Evolutionary conservation across 2,888 invertebrate genomes (phyloP), one percentile per base, ranked within the genome.

Genomic region (Ormyrus pomaceus): DNA sequence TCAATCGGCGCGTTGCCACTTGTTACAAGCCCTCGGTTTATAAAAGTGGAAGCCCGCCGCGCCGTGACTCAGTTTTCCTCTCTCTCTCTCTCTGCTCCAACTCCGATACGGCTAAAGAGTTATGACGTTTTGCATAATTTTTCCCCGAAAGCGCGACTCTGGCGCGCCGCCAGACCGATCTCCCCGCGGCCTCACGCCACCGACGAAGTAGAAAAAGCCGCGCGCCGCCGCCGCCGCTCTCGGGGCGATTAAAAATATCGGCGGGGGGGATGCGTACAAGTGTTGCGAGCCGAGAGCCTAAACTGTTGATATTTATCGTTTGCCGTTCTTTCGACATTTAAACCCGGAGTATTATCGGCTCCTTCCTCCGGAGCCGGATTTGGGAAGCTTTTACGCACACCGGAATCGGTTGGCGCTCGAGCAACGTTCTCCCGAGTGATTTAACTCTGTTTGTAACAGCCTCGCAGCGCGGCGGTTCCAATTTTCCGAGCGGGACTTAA

Each of bases 111-210:
- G 56, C 55, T 72, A 66, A 51, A 56, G 77, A 70, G 13, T 78
- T 72, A 78, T 72, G 64, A 74, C 9, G 74, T 64, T 79, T 73
- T 79, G 79, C 79, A 79, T 79, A 79, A 74, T 79, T 79, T 79
- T 68, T 69, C 73, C 53, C 48, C 72, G 73, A 79, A 79, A 79
- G 70, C 72, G 59, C 10, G n/a, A 56, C n/a, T 48, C 68, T 72
- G 69, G 74, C 74, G 6, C 11, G 1, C 4, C 10, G 74, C 74
- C 65, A 74, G 69, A 5, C 61, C 53, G 34, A n/a, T 45, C 71
- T 34, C 65, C 34, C 34, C 34, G 62, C 34, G 62, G 19, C 46
- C 77, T 58, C 69, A 59, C 59, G 55, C 66, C 51, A 59, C 69
- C 68, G 69, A 10, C 10, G 34, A 6, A 64, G 58, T 13, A 53